phyloP scores from a whole-genome alignment of 2,888 invertebrate genomes.

The Strigamia maritima region DNA sequence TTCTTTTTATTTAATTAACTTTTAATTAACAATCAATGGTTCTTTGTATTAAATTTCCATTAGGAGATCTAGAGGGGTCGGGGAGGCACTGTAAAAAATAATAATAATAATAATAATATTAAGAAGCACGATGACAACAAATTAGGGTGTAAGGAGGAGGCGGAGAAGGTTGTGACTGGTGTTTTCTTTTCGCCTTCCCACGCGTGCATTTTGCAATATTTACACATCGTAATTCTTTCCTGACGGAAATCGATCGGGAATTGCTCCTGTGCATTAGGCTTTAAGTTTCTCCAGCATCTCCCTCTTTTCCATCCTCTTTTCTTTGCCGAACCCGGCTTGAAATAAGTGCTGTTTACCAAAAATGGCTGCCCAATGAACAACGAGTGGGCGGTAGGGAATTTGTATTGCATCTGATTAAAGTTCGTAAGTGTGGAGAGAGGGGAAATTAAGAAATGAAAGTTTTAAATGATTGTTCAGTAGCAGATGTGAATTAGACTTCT shows the following conservation, averaged over 20 bases:
- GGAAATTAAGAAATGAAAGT: constrained; percentile 1
- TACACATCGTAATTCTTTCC: constrained; percentile 1
- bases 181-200: background rate
- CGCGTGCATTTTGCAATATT: constrained; percentile 10
- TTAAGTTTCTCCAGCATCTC: background rate
- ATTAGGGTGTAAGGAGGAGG: background rate
- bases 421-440: background rate
- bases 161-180: background rate
- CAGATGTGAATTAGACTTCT: constrained; percentile 2
- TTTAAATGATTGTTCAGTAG: background rate
- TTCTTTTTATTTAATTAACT: background rate
- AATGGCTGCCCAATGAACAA: background rate
- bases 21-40: background rate
- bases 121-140: background rate
- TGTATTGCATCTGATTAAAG: constrained; percentile 15
- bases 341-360: constrained; percentile 10
- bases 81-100: background rate
- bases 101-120: background rate
- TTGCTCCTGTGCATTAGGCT: constrained; percentile 1
- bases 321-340: constrained; percentile 6
- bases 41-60: background rate
- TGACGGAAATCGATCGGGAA: constrained; percentile 10
- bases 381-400: background rate
- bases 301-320: background rate
- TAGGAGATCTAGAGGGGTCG: background rate